A percentile compares a stretch with the other conserved stretches of the same genome.
phyloP scores from a whole-genome alignment of 2,113 vertebrate species.

The Tautogolabrus adspersus region DNA sequence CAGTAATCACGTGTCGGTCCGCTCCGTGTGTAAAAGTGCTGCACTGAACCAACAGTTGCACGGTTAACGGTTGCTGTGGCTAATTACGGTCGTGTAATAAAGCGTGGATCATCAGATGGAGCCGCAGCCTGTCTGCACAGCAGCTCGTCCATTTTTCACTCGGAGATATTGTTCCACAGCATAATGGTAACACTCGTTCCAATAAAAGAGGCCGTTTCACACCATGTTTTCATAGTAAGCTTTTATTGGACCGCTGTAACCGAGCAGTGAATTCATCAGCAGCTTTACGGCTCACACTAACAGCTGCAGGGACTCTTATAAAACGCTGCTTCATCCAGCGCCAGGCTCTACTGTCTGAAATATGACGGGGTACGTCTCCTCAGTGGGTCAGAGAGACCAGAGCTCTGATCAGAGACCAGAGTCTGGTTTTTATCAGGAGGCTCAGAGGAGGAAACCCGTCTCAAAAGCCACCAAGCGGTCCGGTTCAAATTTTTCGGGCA shows the following conservation, averaged over 20 bases:
- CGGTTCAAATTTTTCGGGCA: too few relatives aligned
- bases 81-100: constrained; percentile 50
- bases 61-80: constrained; percentile 44
- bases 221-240: constrained; percentile 76
- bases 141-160: constrained; percentile 53
- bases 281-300: constrained; percentile 55
- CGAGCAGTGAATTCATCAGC: constrained; percentile 65
- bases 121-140: constrained; percentile 37
- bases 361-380: too few relatives aligned
- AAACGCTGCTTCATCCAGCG: constrained; percentile 22
- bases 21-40: constrained; percentile 11
- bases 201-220: constrained; percentile 73
- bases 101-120: constrained; percentile 20
- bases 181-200: constrained; percentile 68
- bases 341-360: background rate
- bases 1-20: too few relatives aligned
- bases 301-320: constrained; percentile 61
- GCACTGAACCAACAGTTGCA: constrained; percentile 49
- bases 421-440: too few relatives aligned
- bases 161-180: constrained; percentile 37
- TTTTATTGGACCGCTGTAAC: constrained; percentile 74
- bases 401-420: too few relatives aligned
- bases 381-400: too few relatives aligned
- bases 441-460: too few relatives aligned
- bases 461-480: too few relatives aligned